phyloP scores from a whole-genome alignment of 2,113 vertebrate genomes.

The Sciurus niger region DNA sequence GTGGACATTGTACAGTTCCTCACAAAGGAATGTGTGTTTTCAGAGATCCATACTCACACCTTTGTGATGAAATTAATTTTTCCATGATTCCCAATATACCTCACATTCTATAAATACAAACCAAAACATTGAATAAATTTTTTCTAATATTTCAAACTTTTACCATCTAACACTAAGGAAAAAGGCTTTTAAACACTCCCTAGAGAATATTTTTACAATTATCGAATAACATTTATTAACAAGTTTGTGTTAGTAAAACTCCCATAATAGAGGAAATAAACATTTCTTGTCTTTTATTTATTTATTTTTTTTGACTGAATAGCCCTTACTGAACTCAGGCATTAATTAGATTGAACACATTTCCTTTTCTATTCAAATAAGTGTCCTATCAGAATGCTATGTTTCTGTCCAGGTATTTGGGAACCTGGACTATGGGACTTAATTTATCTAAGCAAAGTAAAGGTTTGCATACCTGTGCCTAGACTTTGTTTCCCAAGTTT shows the following conservation, averaged over 20 bases:
- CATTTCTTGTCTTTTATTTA: constrained; percentile 79
- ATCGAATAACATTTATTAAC: constrained; percentile 73
- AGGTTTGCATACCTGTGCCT: background rate
- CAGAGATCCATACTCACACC: background rate
- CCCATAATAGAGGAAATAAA: constrained; percentile 78
- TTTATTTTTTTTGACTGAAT: constrained; percentile 47
- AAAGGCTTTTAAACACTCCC: constrained; percentile 62
- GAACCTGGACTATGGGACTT: constrained; percentile 73
- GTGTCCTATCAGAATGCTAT: constrained; percentile 71
- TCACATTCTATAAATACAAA: background rate
- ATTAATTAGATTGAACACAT: constrained; percentile 77
- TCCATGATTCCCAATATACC: background rate
- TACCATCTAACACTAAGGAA: background rate
- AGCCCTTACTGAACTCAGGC: constrained; percentile 55
- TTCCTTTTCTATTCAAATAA: constrained; percentile 63
- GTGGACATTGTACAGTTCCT: background rate
- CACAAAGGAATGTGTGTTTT: background rate
- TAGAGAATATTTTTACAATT: constrained; percentile 68
- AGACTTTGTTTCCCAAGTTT: constrained; percentile 27
- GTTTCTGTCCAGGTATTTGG: constrained; percentile 69
- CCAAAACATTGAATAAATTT: background rate
- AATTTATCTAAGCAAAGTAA: constrained; percentile 78
- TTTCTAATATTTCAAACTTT: background rate
- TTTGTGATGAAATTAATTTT: background rate
- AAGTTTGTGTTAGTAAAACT: constrained; percentile 79